phyloP scores from a whole-genome alignment of 2,888 invertebrate genomes.

The Drosophila flavopinicola region DNA sequence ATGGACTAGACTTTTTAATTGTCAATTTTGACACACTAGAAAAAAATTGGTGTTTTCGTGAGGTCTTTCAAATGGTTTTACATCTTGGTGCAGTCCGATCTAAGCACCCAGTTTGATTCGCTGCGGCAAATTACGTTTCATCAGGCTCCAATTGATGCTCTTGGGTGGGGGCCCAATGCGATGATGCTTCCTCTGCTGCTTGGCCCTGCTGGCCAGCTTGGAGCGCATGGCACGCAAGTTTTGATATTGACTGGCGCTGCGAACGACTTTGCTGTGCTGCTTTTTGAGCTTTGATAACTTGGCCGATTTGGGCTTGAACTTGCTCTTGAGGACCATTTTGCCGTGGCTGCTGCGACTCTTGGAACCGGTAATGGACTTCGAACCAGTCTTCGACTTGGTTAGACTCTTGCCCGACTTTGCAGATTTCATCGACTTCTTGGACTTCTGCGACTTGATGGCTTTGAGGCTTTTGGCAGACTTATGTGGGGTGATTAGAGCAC shows the following conservation, averaged over 20 bases:
- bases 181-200: slow-evolving; percentile 33
- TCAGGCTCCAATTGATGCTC: slow-evolving; percentile 66
- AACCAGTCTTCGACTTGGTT: slow-evolving; percentile 19
- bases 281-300: slow-evolving; percentile 12
- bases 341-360: slow-evolving; percentile 34
- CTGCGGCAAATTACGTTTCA: slow-evolving; percentile 62
- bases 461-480: slow-evolving; percentile 39
- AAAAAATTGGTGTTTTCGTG: not conserved
- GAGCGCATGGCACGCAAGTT: slow-evolving; percentile 42
- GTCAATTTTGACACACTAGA: slow-evolving; percentile 1
- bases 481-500: slow-evolving; percentile 32
- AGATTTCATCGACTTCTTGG: slow-evolving; percentile 48
- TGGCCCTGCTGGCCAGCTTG: slow-evolving; percentile 37
- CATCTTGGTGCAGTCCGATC: not conserved
- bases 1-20: no score
- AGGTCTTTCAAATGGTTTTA: not conserved
- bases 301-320: slow-evolving; percentile 37
- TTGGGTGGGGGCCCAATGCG: slow-evolving; percentile 15
- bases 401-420: slow-evolving; percentile 41
- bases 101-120: slow-evolving; percentile 29
- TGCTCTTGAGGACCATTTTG: slow-evolving; percentile 55
- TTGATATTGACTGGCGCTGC: slow-evolving; percentile 66
- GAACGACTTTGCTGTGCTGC: slow-evolving; percentile 35
- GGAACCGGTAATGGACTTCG: slow-evolving; percentile 3
- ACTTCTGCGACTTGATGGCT: slow-evolving; percentile 42